Base-by-base conservation (phyloP, 1,140 invertebrate genomes). In the Carposina sasakii region DNA sequence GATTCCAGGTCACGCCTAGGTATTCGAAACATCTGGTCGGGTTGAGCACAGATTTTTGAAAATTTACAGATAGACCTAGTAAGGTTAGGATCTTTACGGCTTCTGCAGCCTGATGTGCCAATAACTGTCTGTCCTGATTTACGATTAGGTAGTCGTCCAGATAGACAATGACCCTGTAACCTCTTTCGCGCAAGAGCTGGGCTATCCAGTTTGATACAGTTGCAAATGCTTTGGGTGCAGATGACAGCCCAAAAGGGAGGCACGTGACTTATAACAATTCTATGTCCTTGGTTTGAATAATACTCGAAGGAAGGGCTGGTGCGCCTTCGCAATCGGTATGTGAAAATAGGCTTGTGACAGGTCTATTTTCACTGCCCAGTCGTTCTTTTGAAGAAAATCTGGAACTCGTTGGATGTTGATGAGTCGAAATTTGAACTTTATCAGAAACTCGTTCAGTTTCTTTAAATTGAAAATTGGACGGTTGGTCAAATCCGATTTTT, bases 271-370 rank as follows among this genome's bases (percentile, higher is more conserved):
- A 12, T 26, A 26, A 26, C 24, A 26, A 12, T 12, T 26, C 24
- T 12, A 26, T 5, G 24, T 6, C 12, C 12, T 12, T 26, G 24
- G 5, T 12, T 26, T 26, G 24, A 6, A 26, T 6, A 26, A 12
- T 12, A 26, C 24, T 26, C 24, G 5, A 12, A 26, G 24, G 24
- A 26, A 26, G 12, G 24, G 12, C 12, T 26, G 24, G 12, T 26
- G 24, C 5, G 24, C 5, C 12, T 26, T 26, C 5, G 24, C 24
- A 2, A 53, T 52, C 3, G 51, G 51, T n/a, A 52, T 24, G 45
- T 86, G 60, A 59, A 88, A 88, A 49, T 77, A 52, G 21, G 46
- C 50, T 22, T 53, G 51, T 23, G 47, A 40, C 16, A 53, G 22
- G 30, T 53, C 51, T 26, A 53, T 24, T 40, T 51, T 53, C 12